Percentiles rank a stretch among this genome's conserved stretches.
Conservation (phyloP, 1,140 invertebrate genomes). For the Neodiprion virginianus region DNA sequence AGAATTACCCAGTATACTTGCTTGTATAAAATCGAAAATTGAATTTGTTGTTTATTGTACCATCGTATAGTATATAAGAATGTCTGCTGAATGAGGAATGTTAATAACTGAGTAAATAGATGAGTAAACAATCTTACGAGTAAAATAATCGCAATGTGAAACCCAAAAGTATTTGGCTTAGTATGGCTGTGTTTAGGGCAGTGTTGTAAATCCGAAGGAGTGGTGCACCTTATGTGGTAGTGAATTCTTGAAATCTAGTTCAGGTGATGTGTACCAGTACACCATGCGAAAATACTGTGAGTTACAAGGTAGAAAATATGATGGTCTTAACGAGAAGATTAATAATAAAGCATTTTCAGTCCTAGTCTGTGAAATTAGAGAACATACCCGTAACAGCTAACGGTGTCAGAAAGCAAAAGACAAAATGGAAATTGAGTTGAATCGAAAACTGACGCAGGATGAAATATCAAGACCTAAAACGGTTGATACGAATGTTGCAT, state of each 20-base stretch:
- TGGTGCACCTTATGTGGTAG: constrained; percentile 41
- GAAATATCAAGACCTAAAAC: too few species aligned
- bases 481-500: too few species aligned
- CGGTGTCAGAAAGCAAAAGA: too few species aligned
- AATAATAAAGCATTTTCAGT: too few species aligned
- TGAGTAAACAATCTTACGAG: constrained; percentile 36
- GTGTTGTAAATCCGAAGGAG: constrained; percentile 51
- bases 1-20: constrained; percentile 2
- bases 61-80: constrained; percentile 15
- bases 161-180: constrained; percentile 61
- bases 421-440: too few species aligned
- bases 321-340: neutral
- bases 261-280: neutral
- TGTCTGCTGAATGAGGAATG: constrained; percentile 28
- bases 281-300: neutral
- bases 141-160: constrained; percentile 29
- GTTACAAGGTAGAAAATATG: neutral
- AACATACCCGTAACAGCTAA: too few species aligned
- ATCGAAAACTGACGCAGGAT: too few species aligned
- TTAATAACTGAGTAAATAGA: constrained; percentile 22
- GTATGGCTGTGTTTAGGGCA: constrained; percentile 60
- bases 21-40: neutral
- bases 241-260: constrained; percentile 12
- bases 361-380: too few species aligned
- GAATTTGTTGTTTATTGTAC: constrained; percentile 3